Evolutionary conservation across 1,140 invertebrate genomes (phyloP).

Genomic region (Diachasmimorpha longicaudata): DNA sequence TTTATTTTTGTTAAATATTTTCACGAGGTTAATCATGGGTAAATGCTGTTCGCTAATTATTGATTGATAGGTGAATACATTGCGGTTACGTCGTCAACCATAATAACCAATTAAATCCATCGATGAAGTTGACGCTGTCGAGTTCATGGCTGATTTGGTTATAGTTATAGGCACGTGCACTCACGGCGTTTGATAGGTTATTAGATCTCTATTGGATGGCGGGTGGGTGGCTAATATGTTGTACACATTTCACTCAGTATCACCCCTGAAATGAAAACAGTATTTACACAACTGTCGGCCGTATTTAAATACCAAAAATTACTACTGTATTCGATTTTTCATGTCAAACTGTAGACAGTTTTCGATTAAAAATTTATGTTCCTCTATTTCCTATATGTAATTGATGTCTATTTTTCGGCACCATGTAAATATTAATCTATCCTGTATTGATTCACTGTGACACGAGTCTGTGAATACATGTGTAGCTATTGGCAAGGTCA

Average conservation of each 20-base stretch:
- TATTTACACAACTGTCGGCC: neutral
- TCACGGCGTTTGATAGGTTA: slow-evolving; percentile 18
- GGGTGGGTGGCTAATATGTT: neutral
- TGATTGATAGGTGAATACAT: neutral
- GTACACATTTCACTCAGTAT: too few species aligned
- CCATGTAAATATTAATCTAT: neutral
- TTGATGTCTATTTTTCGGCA: neutral
- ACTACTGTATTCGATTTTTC: neutral
- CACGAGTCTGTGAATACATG: neutral
- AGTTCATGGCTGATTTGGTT: slow-evolving; percentile 18
- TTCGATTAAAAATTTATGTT: neutral
- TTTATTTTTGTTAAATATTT: neutral
- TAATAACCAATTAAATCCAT: slow-evolving; percentile 24
- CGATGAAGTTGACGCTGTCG: slow-evolving; percentile 13
- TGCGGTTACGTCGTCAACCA: slow-evolving; percentile 11
- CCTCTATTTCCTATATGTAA: neutral
- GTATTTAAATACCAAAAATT: too few species aligned
- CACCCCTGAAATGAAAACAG: neutral
- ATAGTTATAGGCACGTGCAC: slow-evolving; percentile 16
- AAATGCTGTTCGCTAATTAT: neutral
- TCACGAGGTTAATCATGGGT: neutral
- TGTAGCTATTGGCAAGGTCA: neutral
- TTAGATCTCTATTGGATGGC: neutral
- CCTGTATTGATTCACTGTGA: neutral
- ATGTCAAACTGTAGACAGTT: neutral